A percentile compares a stretch with the other conserved stretches of the same genome.
phyloP scores from a whole-genome alignment of 2,113 vertebrate species.

The Xiphophorus maculatus region DNA sequence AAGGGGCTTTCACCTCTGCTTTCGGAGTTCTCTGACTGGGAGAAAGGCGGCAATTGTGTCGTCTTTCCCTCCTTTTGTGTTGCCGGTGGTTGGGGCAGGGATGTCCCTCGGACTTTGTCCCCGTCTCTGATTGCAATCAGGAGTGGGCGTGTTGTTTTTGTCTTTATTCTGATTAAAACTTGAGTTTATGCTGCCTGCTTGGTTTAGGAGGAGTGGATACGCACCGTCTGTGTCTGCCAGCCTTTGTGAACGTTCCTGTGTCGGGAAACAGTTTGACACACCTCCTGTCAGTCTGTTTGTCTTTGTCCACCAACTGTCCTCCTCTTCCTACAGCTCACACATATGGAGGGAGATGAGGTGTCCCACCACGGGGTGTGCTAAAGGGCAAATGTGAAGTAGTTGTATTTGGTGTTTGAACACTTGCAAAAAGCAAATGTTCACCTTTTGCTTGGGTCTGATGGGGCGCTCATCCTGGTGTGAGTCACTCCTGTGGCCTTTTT shows the following conservation, averaged over 20 bases:
- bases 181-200: slow-evolving; percentile 40
- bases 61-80: slow-evolving; percentile 52
- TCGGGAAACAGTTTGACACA: background rate
- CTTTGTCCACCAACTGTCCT: slow-evolving; percentile 48
- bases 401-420: slow-evolving; percentile 45
- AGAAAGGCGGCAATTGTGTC: slow-evolving; percentile 70
- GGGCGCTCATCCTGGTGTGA: slow-evolving; percentile 27
- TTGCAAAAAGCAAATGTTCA: slow-evolving; percentile 58
- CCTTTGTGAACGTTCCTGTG: slow-evolving; percentile 19
- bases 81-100: slow-evolving; percentile 7
- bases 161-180: slow-evolving; percentile 76
- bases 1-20: slow-evolving; percentile 65
- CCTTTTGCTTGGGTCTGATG: slow-evolving; percentile 57
- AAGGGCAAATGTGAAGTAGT: slow-evolving; percentile 59
- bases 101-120: slow-evolving; percentile 66
- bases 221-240: slow-evolving; percentile 21
- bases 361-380: slow-evolving; percentile 3
- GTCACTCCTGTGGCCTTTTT: slow-evolving; percentile 27
- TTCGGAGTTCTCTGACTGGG: slow-evolving; percentile 59
- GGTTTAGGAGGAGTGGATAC: slow-evolving; percentile 16
- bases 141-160: slow-evolving; percentile 60
- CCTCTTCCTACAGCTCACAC: slow-evolving; percentile 38
- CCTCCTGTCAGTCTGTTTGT: slow-evolving; percentile 46
- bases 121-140: slow-evolving; percentile 63
- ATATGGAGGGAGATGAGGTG: slow-evolving; percentile 49